phyloP scores from a whole-genome alignment of 2,113 vertebrate species.

The Otis tarda region DNA sequence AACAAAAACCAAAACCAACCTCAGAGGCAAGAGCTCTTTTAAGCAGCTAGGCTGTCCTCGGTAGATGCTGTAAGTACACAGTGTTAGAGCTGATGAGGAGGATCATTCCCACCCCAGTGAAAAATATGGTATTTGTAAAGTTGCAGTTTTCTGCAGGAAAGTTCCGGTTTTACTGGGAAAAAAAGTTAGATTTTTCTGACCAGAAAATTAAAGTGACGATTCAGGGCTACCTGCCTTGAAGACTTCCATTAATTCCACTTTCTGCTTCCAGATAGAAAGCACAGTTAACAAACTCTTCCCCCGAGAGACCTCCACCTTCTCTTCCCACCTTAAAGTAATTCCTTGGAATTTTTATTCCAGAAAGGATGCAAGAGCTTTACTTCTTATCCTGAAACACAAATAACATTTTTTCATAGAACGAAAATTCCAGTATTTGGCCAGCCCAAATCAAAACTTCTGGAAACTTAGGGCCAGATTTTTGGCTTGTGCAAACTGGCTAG shows the following conservation, averaged over 20 bases:
- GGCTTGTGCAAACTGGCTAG: conserved; percentile 45
- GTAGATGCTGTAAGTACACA: neutral
- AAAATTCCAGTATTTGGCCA: conserved; percentile 45
- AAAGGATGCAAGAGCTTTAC: neutral
- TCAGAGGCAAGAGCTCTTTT: neutral
- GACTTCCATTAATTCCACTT: neutral
- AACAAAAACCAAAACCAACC: neutral
- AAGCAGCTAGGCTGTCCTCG: neutral
- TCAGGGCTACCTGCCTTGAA: conserved; percentile 17
- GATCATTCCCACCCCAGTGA: conserved; percentile 3
- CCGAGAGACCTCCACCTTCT: neutral
- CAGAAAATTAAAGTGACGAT: neutral
- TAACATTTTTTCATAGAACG: neutral
- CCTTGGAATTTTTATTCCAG: neutral
- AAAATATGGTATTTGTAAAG: conserved; percentile 48
- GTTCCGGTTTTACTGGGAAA: conserved; percentile 5
- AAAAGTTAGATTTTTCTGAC: neutral
- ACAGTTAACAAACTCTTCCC: neutral
- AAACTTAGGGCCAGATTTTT: conserved; percentile 55
- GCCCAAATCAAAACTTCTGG: conserved; percentile 38
- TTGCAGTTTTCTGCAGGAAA: conserved; percentile 36
- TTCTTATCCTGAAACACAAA: neutral
- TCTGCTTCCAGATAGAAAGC: neutral
- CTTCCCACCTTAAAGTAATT: neutral
- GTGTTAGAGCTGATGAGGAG: neutral